A percentile compares a stretch with the other conserved stretches of the same genome.
Evolutionary conservation across 2,888 invertebrate genomes (phyloP).

Genomic region (Oscheius myriophilus): DNA sequence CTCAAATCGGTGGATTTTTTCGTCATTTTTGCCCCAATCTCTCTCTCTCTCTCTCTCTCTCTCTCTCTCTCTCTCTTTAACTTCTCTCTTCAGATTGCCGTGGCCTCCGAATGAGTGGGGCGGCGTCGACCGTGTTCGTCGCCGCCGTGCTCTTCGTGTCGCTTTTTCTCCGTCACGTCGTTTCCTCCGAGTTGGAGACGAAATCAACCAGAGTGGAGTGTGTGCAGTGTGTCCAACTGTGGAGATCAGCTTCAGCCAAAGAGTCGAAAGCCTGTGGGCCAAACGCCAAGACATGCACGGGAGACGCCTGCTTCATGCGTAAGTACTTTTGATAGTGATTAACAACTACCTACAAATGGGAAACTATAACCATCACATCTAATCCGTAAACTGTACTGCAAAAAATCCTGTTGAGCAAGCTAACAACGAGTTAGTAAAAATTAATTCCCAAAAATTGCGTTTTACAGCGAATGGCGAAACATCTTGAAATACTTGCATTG

Average conservation of each 20-base stretch:
- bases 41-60: background rate
- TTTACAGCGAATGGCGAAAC: no score
- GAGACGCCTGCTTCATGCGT: conserved; percentile 62
- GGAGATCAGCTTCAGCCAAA: conserved; percentile 49
- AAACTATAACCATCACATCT: no score
- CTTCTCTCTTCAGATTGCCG: background rate
- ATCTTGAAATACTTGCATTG: background rate
- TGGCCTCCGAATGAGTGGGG: conserved; percentile 17
- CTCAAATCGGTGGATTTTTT: no score
- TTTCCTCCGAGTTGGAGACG: conserved; percentile 20
- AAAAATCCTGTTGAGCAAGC: no score
- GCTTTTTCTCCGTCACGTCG: background rate
- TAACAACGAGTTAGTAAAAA: no score
- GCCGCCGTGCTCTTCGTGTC: conserved; percentile 8
- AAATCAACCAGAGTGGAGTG: conserved; percentile 45
- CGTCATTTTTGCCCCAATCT: no score
- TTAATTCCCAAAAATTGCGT: no score
- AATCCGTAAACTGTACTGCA: no score
- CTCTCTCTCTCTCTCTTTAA: background rate
- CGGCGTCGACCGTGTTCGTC: conserved; percentile 15
- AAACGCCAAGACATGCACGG: conserved; percentile 53
- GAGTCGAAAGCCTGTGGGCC: conserved; percentile 52
- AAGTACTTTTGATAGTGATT: conserved; percentile 32
- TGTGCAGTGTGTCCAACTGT: conserved; percentile 57
- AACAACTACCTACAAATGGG: background rate